A percentile compares a stretch with the other conserved stretches of the same genome.
Evolutionary conservation across 2,113 vertebrate species (phyloP).

Genomic region (Pygoscelis adeliae): DNA sequence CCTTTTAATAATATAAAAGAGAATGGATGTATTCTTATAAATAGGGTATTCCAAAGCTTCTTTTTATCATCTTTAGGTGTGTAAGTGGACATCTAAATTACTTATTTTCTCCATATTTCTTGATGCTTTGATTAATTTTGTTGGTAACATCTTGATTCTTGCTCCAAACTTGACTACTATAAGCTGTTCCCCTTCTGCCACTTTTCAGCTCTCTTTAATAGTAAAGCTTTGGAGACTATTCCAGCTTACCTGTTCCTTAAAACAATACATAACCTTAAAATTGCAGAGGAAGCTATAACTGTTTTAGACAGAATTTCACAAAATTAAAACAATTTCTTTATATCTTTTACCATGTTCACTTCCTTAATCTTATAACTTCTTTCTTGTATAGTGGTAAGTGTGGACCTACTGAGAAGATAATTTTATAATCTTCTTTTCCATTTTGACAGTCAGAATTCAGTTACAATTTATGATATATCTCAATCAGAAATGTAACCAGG

Average conservation of each 20-base stretch:
- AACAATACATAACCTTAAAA: neutral
- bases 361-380: neutral
- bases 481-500: neutral
- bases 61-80: neutral
- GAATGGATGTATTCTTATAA: neutral
- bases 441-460: neutral
- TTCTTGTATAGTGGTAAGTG: neutral
- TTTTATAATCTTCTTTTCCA: neutral
- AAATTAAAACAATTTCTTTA: neutral
- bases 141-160: neutral
- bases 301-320: neutral
- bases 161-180: neutral
- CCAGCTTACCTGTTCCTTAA: neutral
- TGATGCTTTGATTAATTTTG: neutral
- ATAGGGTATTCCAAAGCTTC: neutral
- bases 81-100: neutral
- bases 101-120: neutral
- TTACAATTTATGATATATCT: neutral
- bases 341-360: neutral
- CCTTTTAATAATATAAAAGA: neutral
- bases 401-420: neutral
- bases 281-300: neutral
- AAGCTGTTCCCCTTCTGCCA: neutral
- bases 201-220: neutral
- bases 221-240: neutral